Percentiles rank a stretch among this genome's conserved stretches.
Conservation (phyloP, 2,888 invertebrate genomes). For the Pomacea canaliculata region DNA sequence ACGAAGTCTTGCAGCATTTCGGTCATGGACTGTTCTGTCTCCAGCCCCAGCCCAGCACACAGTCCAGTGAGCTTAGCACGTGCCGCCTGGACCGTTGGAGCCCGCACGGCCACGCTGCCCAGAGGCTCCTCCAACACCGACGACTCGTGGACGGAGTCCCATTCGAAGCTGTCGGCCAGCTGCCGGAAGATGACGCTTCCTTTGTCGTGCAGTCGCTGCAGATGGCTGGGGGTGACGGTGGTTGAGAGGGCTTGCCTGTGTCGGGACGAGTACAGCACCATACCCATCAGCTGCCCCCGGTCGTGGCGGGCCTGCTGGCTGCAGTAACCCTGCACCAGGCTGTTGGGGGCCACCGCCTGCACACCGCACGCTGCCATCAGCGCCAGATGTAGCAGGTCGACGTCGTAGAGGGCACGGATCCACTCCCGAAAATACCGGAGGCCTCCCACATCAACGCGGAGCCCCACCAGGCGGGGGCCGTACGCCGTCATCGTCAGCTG, state of each 20-base stretch:
- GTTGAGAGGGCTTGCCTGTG: constrained; percentile 10
- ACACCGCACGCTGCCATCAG: constrained; percentile 20
- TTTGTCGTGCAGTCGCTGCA: constrained; percentile 5
- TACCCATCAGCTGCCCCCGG: constrained; percentile 16
- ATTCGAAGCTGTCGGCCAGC: constrained; percentile 3
- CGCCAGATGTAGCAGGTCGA: constrained; percentile 15
- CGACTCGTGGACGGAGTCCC: background rate
- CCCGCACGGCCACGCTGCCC: constrained; percentile 17
- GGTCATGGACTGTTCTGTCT: constrained; percentile 9
- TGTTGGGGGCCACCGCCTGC: background rate
- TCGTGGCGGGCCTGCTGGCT: background rate
- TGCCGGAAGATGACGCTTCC: constrained; percentile 16
- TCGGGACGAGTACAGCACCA: constrained; percentile 15
- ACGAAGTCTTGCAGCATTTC: constrained; percentile 14
- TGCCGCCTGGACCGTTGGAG: background rate
- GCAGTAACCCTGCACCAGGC: background rate
- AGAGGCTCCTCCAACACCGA: constrained; percentile 1
- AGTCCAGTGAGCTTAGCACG: constrained; percentile 5
- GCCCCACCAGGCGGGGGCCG: constrained; percentile 11
- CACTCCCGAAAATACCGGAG: constrained; percentile 8
- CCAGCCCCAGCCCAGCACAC: constrained; percentile 13
- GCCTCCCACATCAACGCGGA: constrained; percentile 12
- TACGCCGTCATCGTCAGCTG: constrained; percentile 16
- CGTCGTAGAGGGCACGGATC: constrained; percentile 11
- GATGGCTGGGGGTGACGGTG: constrained; percentile 4